Percentiles rank a stretch among this genome's conserved stretches.
Evolutionary conservation across 2,888 invertebrate genomes (phyloP).

Genomic region (Buathra laborator): DNA sequence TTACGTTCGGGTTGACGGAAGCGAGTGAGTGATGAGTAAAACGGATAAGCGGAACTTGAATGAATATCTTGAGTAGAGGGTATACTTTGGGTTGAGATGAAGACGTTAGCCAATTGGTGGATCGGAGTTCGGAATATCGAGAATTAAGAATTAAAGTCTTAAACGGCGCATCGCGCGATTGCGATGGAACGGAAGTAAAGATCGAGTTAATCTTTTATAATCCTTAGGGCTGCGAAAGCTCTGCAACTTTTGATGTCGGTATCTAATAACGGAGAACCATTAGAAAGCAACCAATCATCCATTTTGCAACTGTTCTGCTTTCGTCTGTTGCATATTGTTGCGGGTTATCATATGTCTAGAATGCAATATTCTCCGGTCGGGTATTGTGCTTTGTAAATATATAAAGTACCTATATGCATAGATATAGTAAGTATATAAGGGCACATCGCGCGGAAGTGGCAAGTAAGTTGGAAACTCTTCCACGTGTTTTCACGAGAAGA

Average conservation of each 20-base stretch:
- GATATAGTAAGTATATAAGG: neutral
- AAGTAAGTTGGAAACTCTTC: slow-evolving; percentile 11
- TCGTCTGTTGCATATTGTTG: neutral
- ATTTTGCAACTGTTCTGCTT: neutral
- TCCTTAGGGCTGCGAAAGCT: neutral
- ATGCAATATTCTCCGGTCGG: neutral
- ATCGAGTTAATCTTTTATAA: neutral
- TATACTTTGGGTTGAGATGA: neutral
- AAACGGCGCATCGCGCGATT: no score
- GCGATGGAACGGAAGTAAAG: neutral
- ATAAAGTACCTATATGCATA: neutral
- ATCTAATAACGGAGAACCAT: neutral
- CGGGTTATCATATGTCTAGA: neutral
- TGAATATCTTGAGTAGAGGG: slow-evolving; percentile 1
- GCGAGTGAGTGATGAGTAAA: neutral
- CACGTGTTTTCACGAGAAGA: neutral
- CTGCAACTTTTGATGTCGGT: neutral
- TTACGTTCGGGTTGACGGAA: neutral
- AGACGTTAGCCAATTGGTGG: neutral
- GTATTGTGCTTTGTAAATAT: neutral
- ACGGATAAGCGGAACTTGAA: neutral
- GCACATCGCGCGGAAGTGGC: neutral
- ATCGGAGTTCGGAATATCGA: neutral
- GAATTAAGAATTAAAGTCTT: no score
- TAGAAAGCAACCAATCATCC: neutral